Percentiles rank a stretch among this genome's conserved stretches.
Conservation (phyloP, 2,113 vertebrate species). For the Empidonax traillii region DNA sequence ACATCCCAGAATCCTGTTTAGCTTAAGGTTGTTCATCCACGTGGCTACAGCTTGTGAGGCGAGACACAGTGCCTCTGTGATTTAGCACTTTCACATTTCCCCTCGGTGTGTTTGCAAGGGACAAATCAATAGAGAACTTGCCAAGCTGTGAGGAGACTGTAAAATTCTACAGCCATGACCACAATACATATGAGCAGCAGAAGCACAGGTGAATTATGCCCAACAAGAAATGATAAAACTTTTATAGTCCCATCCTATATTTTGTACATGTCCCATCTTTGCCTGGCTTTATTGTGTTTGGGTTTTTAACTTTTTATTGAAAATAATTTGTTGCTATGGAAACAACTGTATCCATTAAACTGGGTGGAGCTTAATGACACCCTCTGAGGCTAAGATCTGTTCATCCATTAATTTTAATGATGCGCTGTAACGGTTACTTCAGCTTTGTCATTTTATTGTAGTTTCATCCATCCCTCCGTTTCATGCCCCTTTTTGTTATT, state of each 20-base stretch:
- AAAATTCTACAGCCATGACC: not conserved
- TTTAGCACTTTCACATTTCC: not conserved
- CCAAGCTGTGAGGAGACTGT: not conserved
- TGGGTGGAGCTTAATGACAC: not conserved
- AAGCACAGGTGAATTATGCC: not conserved
- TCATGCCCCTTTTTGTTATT: not conserved
- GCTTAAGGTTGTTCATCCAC: not conserved
- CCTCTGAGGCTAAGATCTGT: not conserved
- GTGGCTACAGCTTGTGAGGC: not conserved
- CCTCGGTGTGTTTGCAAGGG: conserved; percentile 19
- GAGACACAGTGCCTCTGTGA: not conserved
- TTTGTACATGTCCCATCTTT: not conserved
- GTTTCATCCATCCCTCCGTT: not conserved
- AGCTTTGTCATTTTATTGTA: not conserved
- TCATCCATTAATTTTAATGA: not conserved
- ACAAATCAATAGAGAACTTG: not conserved
- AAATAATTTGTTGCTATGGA: not conserved
- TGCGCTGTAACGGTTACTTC: not conserved
- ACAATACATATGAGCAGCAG: not conserved
- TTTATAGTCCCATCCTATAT: not conserved
- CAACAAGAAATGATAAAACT: not conserved
- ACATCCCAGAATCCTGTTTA: not conserved
- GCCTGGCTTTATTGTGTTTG: not conserved
- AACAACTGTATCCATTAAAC: not conserved
- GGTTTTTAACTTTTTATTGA: not conserved